Base-by-base conservation (phyloP, 2,113 vertebrate genomes). In the Seriola rivoliana region DNA sequence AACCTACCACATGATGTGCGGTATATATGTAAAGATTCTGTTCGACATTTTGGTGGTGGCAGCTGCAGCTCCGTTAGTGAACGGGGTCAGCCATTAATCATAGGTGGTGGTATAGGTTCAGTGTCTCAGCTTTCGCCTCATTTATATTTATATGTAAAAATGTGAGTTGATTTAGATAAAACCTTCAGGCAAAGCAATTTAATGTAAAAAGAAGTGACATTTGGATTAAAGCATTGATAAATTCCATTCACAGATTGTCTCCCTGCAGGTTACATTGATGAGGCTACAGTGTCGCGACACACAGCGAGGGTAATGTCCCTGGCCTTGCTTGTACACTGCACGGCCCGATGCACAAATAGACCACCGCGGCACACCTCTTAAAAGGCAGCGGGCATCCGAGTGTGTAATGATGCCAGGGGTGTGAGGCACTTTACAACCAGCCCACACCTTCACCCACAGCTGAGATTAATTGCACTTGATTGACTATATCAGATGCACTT, bases 381-480 rank as follows among this genome's bases (percentile, higher is more conserved):
- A 91, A 94, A 88, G 86, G 74, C 91, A 70, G 71, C 46, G 32
- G 65, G 88, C 90, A 91, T 77, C 87, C 76, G 9, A 82, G 81
- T 92, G 94, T 92, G 89, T 91, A 93, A 92, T 88, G 87, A 92
- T 71, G 86, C 75, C 88, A 75, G 68, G 76, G 85, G 80, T 78
- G 66, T 76, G 65, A 83, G 81, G 85, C 82, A 87, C 90, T 91
- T 93, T 89, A 92, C 84, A 86, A 87, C 86, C 88, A 82, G 52
- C 76, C 90, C 83, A 54, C 74, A 83, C 87, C 85, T 74, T 85
- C 78, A 87, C 84, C 87, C 81, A 67, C 86, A 89, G 78, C 90
- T 74, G 88, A 93, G 90, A 95, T 93, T 92, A 93, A 94, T 94
- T 93, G 87, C 85, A 85, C 83, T 85, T 93, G 93, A 95, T 94